These are phyloP conservation scores for Goniozus legneri DNA, from an alignment of 1,140 invertebrate genomes.

Conservation along the genomic window DNA sequence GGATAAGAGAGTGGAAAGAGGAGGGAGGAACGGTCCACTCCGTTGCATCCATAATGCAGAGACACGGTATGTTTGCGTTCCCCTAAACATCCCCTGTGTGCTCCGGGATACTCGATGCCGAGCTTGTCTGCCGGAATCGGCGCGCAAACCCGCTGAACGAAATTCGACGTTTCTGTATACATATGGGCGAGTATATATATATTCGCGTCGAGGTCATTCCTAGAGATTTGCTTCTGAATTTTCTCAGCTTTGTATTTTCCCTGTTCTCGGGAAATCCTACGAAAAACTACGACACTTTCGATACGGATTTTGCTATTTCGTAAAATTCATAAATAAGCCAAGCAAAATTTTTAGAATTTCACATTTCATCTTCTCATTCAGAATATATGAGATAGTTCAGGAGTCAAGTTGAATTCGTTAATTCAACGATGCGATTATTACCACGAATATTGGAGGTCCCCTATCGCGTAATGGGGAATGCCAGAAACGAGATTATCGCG, in stretches of 20 bases:
- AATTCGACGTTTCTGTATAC: constrained; percentile 22
- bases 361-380: too few species aligned
- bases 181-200: neutral
- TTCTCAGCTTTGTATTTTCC: neutral
- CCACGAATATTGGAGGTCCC: too few species aligned
- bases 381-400: too few species aligned
- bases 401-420: too few species aligned
- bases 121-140: constrained; percentile 43
- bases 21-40: constrained; percentile 36
- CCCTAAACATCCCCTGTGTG: constrained; percentile 45
- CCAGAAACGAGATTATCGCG: too few species aligned
- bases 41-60: constrained; percentile 52
- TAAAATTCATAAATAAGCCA: too few species aligned
- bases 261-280: too few species aligned
- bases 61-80: constrained; percentile 39
- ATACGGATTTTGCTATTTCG: too few species aligned
- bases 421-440: too few species aligned
- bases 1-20: constrained; percentile 7
- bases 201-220: constrained; percentile 6
- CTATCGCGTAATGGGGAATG: too few species aligned
- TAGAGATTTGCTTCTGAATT: constrained; percentile 17
- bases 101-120: constrained; percentile 39
- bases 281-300: too few species aligned
- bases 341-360: too few species aligned
- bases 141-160: constrained; percentile 18